phyloP scores from a whole-genome alignment of 2,797 vertebrate genomes.

The Smutsia gigantea region DNA sequence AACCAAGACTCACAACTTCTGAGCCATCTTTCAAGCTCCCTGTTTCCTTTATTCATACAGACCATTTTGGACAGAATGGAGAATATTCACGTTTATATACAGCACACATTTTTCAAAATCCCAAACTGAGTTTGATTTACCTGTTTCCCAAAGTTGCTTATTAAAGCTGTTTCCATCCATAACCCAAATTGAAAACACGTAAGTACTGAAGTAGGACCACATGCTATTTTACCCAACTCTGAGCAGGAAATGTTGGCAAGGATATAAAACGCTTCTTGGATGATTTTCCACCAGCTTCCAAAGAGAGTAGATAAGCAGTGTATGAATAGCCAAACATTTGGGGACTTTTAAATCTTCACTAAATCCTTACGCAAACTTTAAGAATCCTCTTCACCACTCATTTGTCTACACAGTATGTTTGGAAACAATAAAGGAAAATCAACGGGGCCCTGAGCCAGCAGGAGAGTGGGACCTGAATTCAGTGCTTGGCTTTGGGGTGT shows the following conservation, averaged over 20 bases:
- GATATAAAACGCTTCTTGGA: constrained; percentile 40
- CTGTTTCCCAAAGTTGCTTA: constrained; percentile 36
- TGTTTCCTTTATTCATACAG: neutral
- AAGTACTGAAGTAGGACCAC: constrained; percentile 20
- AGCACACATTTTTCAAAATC: neutral
- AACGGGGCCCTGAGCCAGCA: constrained; percentile 34
- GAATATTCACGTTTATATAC: neutral
- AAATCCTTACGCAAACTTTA: constrained; percentile 63
- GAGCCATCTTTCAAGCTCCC: neutral
- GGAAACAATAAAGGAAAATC: constrained; percentile 66
- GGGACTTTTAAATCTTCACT: constrained; percentile 38
- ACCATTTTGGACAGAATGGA: neutral
- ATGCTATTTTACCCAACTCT: constrained; percentile 58
- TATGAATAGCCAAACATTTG: constrained; percentile 64
- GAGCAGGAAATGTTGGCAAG: constrained; percentile 57
- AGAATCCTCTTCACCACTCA: constrained; percentile 46
- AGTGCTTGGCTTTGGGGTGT: neutral
- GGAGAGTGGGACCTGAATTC: constrained; percentile 22
- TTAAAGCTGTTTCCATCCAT: constrained; percentile 5
- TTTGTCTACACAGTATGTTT: constrained; percentile 67
- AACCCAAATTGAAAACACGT: constrained; percentile 1
- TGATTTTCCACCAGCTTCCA: constrained; percentile 53
- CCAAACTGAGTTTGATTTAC: constrained; percentile 24
- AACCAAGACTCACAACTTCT: neutral
- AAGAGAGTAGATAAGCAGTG: constrained; percentile 61